These are phyloP conservation scores for Amphipoea lucens DNA, from an alignment of 2,888 invertebrate genomes.

Conservation along the genomic window DNA sequence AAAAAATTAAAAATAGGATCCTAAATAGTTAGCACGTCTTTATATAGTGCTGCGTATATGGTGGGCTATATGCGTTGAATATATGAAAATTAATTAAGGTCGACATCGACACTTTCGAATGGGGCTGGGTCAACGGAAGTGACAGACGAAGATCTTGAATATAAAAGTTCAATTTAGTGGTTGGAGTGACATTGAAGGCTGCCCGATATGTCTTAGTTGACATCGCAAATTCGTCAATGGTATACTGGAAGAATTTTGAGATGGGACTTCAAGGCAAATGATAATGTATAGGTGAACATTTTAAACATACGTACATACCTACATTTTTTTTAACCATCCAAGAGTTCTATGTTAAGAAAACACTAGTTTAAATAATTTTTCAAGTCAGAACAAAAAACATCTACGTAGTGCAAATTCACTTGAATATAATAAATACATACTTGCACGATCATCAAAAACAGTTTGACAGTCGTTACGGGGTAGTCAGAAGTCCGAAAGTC, in stretches of 20 bases:
- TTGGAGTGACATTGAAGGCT: constrained; percentile 4
- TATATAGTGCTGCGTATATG: constrained; percentile 54
- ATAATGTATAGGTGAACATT: not conserved
- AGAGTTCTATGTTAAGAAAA: not conserved
- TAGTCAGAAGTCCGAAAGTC: too few species aligned
- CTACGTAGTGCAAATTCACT: not conserved
- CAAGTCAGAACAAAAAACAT: not conserved
- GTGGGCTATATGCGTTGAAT: constrained; percentile 69
- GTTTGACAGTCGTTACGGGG: too few species aligned
- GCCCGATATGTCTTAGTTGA: not conserved
- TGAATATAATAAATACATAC: not conserved
- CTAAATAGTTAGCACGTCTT: constrained; percentile 32
- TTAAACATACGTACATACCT: not conserved
- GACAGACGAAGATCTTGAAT: constrained; percentile 61
- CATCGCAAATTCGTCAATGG: not conserved
- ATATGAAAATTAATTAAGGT: constrained; percentile 70
- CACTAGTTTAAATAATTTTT: not conserved
- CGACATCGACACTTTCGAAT: constrained; percentile 70
- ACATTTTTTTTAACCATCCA: not conserved
- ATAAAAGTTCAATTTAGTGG: constrained; percentile 53
- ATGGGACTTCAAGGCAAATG: not conserved
- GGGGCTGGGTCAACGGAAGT: constrained; percentile 60
- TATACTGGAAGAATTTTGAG: not conserved
- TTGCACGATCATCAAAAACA: not conserved
- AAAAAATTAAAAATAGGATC: constrained; percentile 50